Evolutionary conservation across 2,888 invertebrate species (phyloP), one percentile per base, ranked within the genome.

Genomic region (Calliopum simillimum): DNA sequence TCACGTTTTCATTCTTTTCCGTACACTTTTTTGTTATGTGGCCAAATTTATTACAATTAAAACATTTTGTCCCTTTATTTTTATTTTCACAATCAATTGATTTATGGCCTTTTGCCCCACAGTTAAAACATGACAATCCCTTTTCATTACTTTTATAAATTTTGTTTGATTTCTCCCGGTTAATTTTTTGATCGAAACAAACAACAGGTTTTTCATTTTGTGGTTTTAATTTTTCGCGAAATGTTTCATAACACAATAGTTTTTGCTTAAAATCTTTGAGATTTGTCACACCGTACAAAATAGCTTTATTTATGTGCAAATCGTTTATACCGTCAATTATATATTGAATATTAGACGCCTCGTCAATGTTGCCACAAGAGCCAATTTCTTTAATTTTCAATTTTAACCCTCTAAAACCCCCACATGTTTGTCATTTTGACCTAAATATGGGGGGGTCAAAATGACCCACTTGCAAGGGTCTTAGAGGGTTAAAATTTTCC

Each of bases 271-370:
- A 73, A 1, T 71, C 69, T 11, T 59, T 62, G 16, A 71, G 43
- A 53, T 64, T 33, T 53, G 44, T 68, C 11, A 74, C 70, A 14
- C 73, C 73, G 55, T 74, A 74, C 13, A 73, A 65, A 58, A 75
- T 66, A 4, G 65, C 43, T 67, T 76, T 76, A 51, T 74, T 73
- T 2, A 58, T 5, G n/a, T n/a, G n/a, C n/a, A n/a, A n/a, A n/a
- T n/a, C n/a, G n/a, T n/a, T n/a, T n/a, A n/a, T n/a, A n/a, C n/a
- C n/a, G n/a, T n/a, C n/a, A n/a, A n/a, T n/a, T n/a, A n/a, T n/a
- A n/a, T n/a, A n/a, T n/a, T n/a, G 16, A n/a, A n/a, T n/a, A n/a
- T n/a, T n/a, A n/a, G n/a, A n/a, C n/a, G n/a, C n/a, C n/a, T n/a
- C n/a, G n/a, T n/a, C n/a, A n/a, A n/a, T n/a, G n/a, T n/a, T n/a